phyloP scores from a whole-genome alignment of 2,113 vertebrate genomes.

The Pachyramphus minor region DNA sequence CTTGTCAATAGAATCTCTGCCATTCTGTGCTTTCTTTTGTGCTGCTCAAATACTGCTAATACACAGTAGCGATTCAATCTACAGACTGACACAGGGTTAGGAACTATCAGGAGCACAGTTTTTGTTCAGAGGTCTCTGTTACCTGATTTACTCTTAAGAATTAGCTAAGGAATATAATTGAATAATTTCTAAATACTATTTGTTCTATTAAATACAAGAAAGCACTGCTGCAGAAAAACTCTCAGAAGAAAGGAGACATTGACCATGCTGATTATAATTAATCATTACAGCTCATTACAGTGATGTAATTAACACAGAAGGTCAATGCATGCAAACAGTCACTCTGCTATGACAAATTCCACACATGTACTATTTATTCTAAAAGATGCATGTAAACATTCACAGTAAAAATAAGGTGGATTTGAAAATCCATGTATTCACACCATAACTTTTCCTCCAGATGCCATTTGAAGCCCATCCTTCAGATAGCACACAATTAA shows the following conservation, averaged over 20 bases:
- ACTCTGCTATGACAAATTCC: background rate
- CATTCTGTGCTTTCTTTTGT: background rate
- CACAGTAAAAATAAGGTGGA: background rate
- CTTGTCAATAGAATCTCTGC: background rate
- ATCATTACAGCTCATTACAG: background rate
- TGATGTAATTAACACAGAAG: constrained; percentile 10
- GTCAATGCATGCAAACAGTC: background rate
- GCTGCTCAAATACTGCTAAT: background rate
- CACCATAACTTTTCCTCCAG: background rate
- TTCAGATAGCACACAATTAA: background rate
- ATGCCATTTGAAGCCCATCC: background rate
- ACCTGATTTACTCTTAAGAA: background rate
- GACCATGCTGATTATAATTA: constrained; percentile 36
- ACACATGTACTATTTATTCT: background rate
- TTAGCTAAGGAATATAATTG: background rate
- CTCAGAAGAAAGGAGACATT: constrained; percentile 11
- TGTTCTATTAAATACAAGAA: constrained; percentile 33
- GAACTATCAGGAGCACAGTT: background rate
- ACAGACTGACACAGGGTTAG: background rate
- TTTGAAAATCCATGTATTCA: background rate
- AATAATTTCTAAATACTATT: background rate
- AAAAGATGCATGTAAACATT: background rate
- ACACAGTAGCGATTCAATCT: background rate
- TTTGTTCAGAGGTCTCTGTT: background rate
- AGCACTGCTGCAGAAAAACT: constrained; percentile 27